Evolutionary conservation across 2,113 vertebrate species (phyloP), one percentile per base, ranked within the genome.

Genomic region (Loxodonta africana): DNA sequence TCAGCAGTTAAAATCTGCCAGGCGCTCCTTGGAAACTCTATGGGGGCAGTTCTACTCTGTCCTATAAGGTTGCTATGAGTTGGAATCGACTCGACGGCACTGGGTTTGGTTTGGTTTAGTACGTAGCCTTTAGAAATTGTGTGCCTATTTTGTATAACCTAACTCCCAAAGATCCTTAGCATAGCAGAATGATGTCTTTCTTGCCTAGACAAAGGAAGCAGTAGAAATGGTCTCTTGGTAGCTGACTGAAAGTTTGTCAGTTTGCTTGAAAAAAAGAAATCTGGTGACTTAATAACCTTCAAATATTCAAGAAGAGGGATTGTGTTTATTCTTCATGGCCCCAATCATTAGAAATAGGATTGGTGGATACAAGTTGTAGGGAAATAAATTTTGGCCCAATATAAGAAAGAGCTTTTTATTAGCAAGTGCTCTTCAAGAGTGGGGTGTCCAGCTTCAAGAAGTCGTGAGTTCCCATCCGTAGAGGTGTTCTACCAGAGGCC

Each of bases 241-340:
- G 48, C 44, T 62, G 65, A 91, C 71, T 91, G 71, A 85, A 93
- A 93, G 71, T 77, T 84, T 90, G 85, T 88, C 71, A 73, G n/a
- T 83, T 88, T 8, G 28, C 46, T 92, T 88, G 60, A 96, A 81
- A 84, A 84, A 53, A 87, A 44, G 51, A 84, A 30, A 77, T 71
- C 51, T 83, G n/a, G 21, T 80, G 26, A 83, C 77, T n/a, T 71
- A 28, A 41, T 67, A 69, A 53, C 62, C 62, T 96, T 71, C 5
- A 44, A 1, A 48, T 94, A 71, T 82, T 93, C 81, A 67, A 78
- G 84, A 96, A 80, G 81, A 93, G 48, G 8, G 63, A 73, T n/a
- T 83, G 60, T 85, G 21, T 53, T 51, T 89, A 41, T 89, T 93
- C 21, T 86, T 46, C 87, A 28, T 92, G 71, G 30, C 5, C 26